Evolutionary conservation across 2,888 invertebrate genomes (phyloP).

Genomic region (Cantharis rufa): DNA sequence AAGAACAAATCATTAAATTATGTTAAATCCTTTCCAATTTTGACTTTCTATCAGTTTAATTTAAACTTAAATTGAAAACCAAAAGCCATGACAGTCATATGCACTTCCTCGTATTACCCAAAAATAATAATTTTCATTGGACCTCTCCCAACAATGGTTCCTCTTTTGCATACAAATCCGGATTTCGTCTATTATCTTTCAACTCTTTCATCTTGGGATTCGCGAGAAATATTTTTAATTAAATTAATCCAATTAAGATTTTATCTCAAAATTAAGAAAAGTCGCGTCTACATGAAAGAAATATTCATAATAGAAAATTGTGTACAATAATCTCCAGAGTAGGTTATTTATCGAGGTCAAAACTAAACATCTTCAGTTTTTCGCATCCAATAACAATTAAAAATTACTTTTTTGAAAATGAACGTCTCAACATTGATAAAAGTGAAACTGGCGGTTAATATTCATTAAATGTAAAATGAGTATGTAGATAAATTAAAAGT

Average conservation of each 20-base stretch:
- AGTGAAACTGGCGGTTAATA: neutral
- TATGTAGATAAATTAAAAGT: neutral
- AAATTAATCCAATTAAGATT: neutral
- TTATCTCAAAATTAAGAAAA: constrained; percentile 1
- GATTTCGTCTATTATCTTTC: neutral
- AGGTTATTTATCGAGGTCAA: constrained; percentile 3
- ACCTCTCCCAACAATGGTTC: no score
- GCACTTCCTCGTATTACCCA: neutral
- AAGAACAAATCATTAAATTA: neutral
- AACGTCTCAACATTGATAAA: neutral
- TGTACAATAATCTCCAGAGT: neutral
- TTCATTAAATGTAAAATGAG: neutral
- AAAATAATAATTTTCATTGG: neutral
- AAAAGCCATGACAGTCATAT: neutral
- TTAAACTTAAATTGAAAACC: neutral
- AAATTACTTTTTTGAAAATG: neutral
- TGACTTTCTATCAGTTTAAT: neutral
- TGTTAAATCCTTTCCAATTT: neutral
- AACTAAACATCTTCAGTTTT: neutral
- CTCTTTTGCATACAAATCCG: neutral
- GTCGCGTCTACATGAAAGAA: neutral
- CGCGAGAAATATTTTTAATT: neutral
- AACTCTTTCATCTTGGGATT: neutral
- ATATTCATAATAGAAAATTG: constrained; percentile 1
- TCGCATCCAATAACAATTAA: neutral